Conservation (phyloP, 2,888 invertebrate species). For the Teleogryllus oceanicus region DNA sequence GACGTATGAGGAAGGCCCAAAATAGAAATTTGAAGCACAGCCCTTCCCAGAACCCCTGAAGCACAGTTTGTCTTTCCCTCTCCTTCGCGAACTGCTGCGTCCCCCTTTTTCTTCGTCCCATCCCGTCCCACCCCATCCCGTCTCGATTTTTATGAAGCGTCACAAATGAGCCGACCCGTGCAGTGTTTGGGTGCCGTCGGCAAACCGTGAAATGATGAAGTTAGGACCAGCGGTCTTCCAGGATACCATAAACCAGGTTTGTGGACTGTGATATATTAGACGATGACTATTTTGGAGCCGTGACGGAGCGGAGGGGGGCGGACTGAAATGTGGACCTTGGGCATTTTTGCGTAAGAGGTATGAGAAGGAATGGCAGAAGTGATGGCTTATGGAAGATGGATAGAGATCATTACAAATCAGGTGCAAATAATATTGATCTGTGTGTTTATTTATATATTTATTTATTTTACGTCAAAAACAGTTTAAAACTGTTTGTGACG, state of each 20-base stretch:
- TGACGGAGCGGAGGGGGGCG: too few species aligned
- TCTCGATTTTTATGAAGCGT: not conserved
- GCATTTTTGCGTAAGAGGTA: too few species aligned
- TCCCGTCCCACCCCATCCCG: not conserved
- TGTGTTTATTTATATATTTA: too few species aligned
- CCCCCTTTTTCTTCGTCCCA: not conserved
- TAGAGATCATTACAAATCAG: too few species aligned
- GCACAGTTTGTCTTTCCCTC: not conserved
- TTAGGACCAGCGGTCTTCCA: not conserved
- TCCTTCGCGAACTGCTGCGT: not conserved
- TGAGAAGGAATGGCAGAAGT: too few species aligned
- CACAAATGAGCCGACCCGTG: not conserved
- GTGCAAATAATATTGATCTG: too few species aligned
- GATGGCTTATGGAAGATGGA: too few species aligned
- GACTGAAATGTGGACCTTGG: too few species aligned
- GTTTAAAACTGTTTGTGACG: too few species aligned
- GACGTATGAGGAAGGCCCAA: not conserved
- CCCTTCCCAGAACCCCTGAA: not conserved
- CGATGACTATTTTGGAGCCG: slow-evolving; percentile 18
- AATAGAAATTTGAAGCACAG: not conserved
- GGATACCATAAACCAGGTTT: slow-evolving; percentile 19
- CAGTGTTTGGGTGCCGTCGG: not conserved
- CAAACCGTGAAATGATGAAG: slow-evolving; percentile 23
- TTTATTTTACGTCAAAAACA: too few species aligned
- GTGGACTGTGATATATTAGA: not conserved